These are phyloP conservation scores for Centrocercus urophasianus DNA, from an alignment of 2,113 vertebrate genomes.

Conservation along the genomic window DNA sequence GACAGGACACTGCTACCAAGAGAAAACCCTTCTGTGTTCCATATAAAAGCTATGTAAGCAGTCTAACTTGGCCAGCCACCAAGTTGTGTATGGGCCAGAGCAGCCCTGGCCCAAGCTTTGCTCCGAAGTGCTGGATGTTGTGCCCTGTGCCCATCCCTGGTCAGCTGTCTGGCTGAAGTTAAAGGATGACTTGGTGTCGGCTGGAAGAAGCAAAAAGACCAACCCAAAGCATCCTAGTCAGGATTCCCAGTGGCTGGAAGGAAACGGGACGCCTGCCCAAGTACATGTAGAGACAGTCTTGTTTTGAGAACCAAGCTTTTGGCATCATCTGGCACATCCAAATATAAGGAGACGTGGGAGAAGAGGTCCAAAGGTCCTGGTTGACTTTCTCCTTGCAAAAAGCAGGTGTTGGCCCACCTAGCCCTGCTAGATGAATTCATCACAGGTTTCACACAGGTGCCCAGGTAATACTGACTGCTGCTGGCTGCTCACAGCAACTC, in stretches of 20 bases:
- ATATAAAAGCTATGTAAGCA: not conserved
- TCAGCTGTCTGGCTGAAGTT: not conserved
- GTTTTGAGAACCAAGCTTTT: not conserved
- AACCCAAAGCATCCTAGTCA: not conserved
- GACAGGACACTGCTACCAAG: constrained; percentile 17
- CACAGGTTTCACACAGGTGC: fast-evolving
- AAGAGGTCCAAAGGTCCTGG: not conserved
- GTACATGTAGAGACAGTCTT: not conserved
- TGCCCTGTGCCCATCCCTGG: constrained; percentile 23
- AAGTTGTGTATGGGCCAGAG: not conserved
- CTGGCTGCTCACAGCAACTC: not conserved
- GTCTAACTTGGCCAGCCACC: not conserved
- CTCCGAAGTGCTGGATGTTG: fast-evolving
- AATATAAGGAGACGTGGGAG: not conserved
- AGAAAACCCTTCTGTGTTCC: constrained; percentile 36
- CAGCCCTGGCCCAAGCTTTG: not conserved
- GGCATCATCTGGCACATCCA: not conserved
- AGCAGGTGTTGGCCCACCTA: fast-evolving
- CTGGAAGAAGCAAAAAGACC: constrained; percentile 18
- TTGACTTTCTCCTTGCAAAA: not conserved
- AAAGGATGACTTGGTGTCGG: not conserved
- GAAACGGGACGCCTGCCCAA: not conserved
- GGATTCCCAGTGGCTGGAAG: not conserved
- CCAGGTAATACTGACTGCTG: not conserved
- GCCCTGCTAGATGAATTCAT: not conserved